Conservation (phyloP, 2,888 invertebrate species). For the Xanthorhoe designata region DNA sequence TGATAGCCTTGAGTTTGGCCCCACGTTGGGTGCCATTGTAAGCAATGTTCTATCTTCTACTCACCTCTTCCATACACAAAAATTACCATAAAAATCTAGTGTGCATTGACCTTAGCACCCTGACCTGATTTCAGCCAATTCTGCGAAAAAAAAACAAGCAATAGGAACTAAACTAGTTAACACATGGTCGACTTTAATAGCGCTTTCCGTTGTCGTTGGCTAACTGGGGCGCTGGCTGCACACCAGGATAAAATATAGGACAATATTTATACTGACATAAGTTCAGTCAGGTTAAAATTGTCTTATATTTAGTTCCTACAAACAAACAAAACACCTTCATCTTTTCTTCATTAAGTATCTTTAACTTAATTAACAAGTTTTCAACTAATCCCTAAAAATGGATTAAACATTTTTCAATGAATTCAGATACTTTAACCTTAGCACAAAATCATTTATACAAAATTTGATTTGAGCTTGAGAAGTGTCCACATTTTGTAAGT, state of each 20-base stretch:
- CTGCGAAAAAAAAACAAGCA: slow-evolving; percentile 64
- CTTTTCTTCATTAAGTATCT: neutral
- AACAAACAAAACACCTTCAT: neutral
- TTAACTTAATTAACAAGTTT: no score
- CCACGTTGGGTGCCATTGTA: neutral
- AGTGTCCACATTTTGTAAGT: no score
- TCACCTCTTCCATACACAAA: no score
- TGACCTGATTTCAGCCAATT: slow-evolving; percentile 56
- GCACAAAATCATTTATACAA: no score
- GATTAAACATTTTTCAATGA: no score
- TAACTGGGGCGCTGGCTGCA: slow-evolving; percentile 63
- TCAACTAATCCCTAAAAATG: no score
- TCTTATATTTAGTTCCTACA: no score
- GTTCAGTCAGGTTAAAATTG: no score
- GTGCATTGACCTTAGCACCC: slow-evolving; percentile 14
- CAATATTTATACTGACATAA: slow-evolving; percentile 16
- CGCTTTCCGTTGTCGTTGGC: slow-evolving; percentile 69
- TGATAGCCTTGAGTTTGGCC: neutral
- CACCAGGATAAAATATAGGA: slow-evolving; percentile 40
- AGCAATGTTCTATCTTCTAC: neutral
- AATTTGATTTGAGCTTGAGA: neutral
- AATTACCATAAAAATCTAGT: neutral
- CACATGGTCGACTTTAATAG: slow-evolving; percentile 77
- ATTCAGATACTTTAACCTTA: no score
- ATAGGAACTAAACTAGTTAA: slow-evolving; percentile 74